A percentile compares a stretch with the other conserved stretches of the same genome.
These are phyloP conservation scores for Epirrhoe tristata DNA, from an alignment of 2,888 invertebrate genomes.

Conservation along the genomic window DNA sequence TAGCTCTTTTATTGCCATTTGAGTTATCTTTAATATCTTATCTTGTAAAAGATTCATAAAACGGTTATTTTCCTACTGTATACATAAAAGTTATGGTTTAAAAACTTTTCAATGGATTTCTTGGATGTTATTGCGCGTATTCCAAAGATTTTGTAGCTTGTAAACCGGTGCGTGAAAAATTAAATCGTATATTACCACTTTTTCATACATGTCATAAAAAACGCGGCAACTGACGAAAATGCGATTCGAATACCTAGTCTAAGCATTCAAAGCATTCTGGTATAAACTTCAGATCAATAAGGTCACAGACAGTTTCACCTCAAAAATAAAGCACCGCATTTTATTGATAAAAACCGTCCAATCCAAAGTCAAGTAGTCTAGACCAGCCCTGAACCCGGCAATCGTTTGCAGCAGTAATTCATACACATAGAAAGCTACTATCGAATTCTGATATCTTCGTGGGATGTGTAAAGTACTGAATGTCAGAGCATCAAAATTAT, in stretches of 20 bases:
- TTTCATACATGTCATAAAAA: background rate
- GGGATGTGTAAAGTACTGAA: background rate
- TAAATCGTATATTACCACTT: background rate
- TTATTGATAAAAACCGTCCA: background rate
- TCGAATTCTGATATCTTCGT: background rate
- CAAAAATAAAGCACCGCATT: background rate
- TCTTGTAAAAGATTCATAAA: conserved; percentile 3
- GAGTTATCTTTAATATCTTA: conserved; percentile 20
- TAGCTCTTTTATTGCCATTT: conserved; percentile 26
- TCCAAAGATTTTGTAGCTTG: background rate
- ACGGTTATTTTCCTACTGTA: background rate
- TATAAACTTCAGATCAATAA: background rate
- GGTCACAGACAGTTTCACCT: conserved; percentile 4
- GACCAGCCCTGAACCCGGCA: conserved; percentile 2
- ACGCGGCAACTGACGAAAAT: background rate
- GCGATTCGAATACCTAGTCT: no score
- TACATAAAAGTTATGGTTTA: background rate
- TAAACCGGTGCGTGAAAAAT: background rate
- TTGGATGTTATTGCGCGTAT: background rate
- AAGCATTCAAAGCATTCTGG: background rate
- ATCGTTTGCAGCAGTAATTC: background rate
- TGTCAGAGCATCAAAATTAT: background rate
- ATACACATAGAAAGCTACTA: background rate
- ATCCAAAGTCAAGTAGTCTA: conserved; percentile 1
- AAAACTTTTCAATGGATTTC: background rate